These are phyloP conservation scores for Coenobita brevimanus DNA, from an alignment of 1,140 invertebrate genomes.

Conservation along the genomic window DNA sequence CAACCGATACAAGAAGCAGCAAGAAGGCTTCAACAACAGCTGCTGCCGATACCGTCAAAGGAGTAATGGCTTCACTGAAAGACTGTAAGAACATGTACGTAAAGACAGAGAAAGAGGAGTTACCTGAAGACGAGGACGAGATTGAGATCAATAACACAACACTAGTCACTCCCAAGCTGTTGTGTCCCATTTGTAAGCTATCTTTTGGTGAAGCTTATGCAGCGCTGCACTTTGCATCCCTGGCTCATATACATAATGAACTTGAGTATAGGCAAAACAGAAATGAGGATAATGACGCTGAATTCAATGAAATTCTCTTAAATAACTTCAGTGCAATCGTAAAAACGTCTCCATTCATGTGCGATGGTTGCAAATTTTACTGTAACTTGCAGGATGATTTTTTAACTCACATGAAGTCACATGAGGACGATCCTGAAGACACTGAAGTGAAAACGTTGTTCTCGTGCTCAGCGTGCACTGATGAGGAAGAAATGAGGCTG, in stretches of 20 bases:
- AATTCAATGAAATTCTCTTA: slow-evolving; percentile 38
- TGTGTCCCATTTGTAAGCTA: slow-evolving; percentile 55
- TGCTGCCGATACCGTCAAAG: background rate
- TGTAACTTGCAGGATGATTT: slow-evolving; percentile 56
- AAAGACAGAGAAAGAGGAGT: slow-evolving; percentile 7
- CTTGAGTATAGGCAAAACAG: slow-evolving; percentile 43
- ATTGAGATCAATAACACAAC: slow-evolving; percentile 28
- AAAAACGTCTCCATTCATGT: slow-evolving; percentile 37
- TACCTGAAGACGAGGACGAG: slow-evolving; percentile 42
- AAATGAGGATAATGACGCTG: slow-evolving; percentile 31
- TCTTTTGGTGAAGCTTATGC: slow-evolving; percentile 51
- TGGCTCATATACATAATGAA: slow-evolving; percentile 61
- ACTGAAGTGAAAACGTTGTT: slow-evolving; percentile 41
- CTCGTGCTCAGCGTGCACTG: slow-evolving; percentile 41
- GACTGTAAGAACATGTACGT: background rate
- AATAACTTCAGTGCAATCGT: slow-evolving; percentile 46
- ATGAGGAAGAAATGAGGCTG: slow-evolving; percentile 31
- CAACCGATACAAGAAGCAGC: background rate
- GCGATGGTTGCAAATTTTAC: slow-evolving; percentile 49
- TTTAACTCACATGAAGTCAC: slow-evolving; percentile 42
- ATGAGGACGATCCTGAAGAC: slow-evolving; percentile 28
- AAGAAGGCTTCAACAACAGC: background rate
- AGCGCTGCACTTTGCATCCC: slow-evolving; percentile 49
- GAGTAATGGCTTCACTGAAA: background rate
- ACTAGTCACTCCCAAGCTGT: slow-evolving; percentile 29